Conservation (phyloP, 2,113 vertebrate genomes). For the Sclerurus mexicanus region DNA sequence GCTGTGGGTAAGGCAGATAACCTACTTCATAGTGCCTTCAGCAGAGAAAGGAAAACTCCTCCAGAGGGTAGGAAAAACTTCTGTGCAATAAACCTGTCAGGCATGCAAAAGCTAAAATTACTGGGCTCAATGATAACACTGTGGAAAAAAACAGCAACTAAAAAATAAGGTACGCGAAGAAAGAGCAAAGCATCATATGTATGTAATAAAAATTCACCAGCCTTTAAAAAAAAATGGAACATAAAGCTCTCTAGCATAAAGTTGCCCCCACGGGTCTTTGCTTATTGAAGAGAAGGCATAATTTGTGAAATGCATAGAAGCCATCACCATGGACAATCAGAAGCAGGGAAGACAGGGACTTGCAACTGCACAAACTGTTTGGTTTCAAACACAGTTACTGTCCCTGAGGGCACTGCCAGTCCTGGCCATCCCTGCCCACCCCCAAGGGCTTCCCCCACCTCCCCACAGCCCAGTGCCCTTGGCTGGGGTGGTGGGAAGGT, state of each 20-base stretch:
- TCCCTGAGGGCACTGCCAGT: fast-evolving
- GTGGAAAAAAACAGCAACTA: not conserved
- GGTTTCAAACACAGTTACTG: not conserved
- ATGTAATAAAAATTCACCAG: not conserved
- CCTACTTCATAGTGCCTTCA: not conserved
- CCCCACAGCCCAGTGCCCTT: not conserved
- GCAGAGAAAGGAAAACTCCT: not conserved
- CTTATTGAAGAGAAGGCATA: not conserved
- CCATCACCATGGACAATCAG: not conserved
- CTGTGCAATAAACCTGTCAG: not conserved
- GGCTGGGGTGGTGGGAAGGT: fast-evolving
- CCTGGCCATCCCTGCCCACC: not conserved
- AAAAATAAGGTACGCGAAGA: not conserved
- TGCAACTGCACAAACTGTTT: not conserved
- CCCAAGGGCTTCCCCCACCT: fast-evolving
- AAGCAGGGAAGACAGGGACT: not conserved
- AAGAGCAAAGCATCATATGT: not conserved
- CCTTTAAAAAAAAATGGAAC: not conserved
- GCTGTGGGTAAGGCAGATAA: not conserved
- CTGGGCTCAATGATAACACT: not conserved
- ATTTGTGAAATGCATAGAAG: not conserved
- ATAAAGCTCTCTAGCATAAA: not conserved
- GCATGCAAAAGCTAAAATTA: not conserved
- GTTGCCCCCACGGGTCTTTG: not conserved
- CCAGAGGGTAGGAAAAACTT: not conserved